Conservation (phyloP, 2,797 vertebrate species). For the Catharus ustulatus region DNA sequence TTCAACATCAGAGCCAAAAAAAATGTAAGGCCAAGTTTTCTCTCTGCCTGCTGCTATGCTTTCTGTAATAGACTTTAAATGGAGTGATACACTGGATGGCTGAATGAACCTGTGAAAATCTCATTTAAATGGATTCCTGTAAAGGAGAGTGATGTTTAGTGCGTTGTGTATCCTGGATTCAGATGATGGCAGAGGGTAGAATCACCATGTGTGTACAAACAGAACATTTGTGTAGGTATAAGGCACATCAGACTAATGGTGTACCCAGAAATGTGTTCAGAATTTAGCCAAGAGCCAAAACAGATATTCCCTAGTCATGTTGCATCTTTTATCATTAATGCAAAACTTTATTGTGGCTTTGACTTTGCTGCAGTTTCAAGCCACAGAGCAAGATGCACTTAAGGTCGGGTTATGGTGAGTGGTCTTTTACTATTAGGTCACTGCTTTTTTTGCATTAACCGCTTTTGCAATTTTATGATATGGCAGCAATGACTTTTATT, state of each 20-base stretch:
- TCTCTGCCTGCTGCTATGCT: background rate
- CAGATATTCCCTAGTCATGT: background rate
- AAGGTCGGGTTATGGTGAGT: fast-evolving
- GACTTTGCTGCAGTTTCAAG: background rate
- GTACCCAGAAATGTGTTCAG: background rate
- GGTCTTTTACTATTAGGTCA: background rate
- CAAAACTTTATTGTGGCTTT: background rate
- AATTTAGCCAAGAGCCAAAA: background rate
- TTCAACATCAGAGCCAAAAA: background rate
- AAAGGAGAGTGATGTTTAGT: background rate
- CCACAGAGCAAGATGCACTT: background rate
- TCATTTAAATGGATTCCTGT: background rate
- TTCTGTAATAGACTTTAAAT: background rate
- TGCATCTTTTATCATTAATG: background rate
- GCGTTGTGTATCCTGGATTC: background rate
- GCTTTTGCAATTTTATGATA: background rate
- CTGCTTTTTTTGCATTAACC: background rate
- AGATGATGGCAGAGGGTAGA: background rate
- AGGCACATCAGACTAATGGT: background rate
- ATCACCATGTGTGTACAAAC: fast-evolving
- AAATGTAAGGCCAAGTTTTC: background rate
- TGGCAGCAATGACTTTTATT: background rate
- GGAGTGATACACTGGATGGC: background rate
- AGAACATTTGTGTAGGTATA: background rate
- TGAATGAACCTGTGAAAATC: background rate